These are phyloP conservation scores for Sinella curviseta DNA, from an alignment of 1,140 invertebrate genomes.

Conservation along the genomic window DNA sequence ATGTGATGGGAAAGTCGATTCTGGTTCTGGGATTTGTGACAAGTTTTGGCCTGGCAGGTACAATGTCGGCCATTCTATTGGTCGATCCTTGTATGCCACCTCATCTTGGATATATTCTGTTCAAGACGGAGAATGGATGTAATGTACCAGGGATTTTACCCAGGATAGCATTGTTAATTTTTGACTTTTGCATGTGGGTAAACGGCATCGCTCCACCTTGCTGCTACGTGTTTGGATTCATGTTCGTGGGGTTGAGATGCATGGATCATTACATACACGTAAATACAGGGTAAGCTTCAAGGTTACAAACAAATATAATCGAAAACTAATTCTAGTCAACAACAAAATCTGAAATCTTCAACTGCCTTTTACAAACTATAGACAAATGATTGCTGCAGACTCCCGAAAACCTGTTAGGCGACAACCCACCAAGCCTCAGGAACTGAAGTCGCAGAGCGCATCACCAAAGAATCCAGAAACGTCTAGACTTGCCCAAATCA, in stretches of 20 bases:
- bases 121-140: neutral
- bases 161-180: neutral
- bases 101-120: constrained; percentile 7
- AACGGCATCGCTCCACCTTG: neutral
- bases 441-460: too few species aligned
- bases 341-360: too few species aligned
- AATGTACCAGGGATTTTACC: neutral
- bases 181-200: constrained; percentile 8
- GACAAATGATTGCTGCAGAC: too few species aligned
- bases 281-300: too few species aligned
- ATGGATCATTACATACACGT: neutral
- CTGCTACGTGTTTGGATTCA: constrained; percentile 4
- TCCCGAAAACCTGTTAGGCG: too few species aligned
- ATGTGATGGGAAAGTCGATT: neutral
- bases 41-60: constrained; percentile 14
- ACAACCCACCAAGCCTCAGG: too few species aligned
- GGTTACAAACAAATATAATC: too few species aligned
- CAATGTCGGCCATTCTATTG: neutral
- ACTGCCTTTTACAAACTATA: too few species aligned
- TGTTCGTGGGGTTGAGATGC: constrained; percentile 4
- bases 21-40: neutral
- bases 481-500: neutral
- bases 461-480: too few species aligned
- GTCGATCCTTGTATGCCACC: neutral
- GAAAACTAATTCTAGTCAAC: too few species aligned